phyloP scores from a whole-genome alignment of 1,140 invertebrate genomes.

The Anastatus disparis region DNA sequence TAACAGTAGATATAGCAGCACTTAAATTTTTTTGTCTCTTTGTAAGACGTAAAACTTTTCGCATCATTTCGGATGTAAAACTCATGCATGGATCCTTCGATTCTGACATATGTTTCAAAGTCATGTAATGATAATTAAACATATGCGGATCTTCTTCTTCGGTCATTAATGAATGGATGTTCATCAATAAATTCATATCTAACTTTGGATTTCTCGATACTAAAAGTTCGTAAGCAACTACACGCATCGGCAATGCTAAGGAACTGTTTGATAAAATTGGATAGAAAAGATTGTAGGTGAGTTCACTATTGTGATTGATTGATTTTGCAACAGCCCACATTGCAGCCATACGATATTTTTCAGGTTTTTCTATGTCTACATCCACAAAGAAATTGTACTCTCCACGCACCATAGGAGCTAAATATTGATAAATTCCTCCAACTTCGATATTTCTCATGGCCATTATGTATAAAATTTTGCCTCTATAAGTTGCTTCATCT shows the following conservation, averaged over 20 bases:
- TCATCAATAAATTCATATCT: conserved; percentile 52
- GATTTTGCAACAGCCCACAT: conserved; percentile 29
- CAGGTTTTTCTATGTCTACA: not conserved
- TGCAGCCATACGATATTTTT: conserved; percentile 18
- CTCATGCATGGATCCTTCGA: conserved; percentile 57
- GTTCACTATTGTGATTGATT: not conserved
- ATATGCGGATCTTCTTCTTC: conserved; percentile 58
- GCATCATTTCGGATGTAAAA: conserved; percentile 49
- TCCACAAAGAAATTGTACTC: conserved; percentile 14
- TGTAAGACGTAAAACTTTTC: conserved; percentile 49
- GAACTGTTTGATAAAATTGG: conserved; percentile 57
- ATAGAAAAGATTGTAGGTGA: conserved; percentile 58
- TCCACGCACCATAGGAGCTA: conserved; percentile 51
- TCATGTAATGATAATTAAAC: conserved; percentile 63
- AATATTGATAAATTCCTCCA: conserved; percentile 42
- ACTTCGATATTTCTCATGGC: conserved; percentile 53
- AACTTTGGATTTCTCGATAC: conserved; percentile 52
- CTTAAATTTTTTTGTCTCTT: conserved; percentile 40
- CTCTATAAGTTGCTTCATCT: conserved; percentile 49
- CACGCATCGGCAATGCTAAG: conserved; percentile 54
- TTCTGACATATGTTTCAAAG: conserved; percentile 56
- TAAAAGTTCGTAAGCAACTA: conserved; percentile 58
- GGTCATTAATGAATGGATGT: conserved; percentile 62
- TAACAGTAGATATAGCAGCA: conserved; percentile 42
- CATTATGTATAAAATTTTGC: conserved; percentile 54